Evolutionary conservation across 2,888 invertebrate genomes (phyloP).

Genomic region (Lapara coniferarum): DNA sequence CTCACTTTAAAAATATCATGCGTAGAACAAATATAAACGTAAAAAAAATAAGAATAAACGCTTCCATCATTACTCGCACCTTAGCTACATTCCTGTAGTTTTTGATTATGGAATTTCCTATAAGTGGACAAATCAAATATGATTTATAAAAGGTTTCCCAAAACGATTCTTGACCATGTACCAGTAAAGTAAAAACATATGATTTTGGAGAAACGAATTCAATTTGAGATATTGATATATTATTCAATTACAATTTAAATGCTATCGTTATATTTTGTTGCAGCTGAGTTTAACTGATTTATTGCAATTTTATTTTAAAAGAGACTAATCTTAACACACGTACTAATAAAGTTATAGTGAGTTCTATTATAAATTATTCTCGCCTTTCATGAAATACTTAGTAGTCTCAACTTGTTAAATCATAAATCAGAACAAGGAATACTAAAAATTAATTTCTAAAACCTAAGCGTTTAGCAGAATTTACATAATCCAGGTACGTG

Average conservation of each 20-base stretch:
- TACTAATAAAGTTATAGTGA: neutral
- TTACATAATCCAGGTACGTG: slow-evolving; percentile 46
- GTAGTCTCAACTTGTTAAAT: neutral
- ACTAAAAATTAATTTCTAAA: slow-evolving; percentile 22
- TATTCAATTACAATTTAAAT: neutral
- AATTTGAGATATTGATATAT: slow-evolving; percentile 9
- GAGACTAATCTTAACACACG: no score
- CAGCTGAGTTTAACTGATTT: no score
- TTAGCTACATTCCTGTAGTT: neutral
- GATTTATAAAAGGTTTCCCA: slow-evolving; percentile 8
- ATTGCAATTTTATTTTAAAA: no score
- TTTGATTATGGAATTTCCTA: slow-evolving; percentile 9
- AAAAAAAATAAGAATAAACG: no score
- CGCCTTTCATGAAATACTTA: neutral
- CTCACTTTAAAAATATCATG: neutral
- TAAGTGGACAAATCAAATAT: slow-evolving; percentile 20
- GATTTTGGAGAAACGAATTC: neutral
- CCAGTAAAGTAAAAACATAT: neutral
- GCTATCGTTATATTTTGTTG: neutral
- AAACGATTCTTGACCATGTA: neutral
- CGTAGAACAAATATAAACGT: no score
- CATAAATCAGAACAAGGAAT: neutral
- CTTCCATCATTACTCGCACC: neutral
- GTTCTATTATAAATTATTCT: no score
- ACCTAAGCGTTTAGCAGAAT: slow-evolving; percentile 27